Conservation (phyloP, 2,888 invertebrate species). For the Celastrina argiolus region DNA sequence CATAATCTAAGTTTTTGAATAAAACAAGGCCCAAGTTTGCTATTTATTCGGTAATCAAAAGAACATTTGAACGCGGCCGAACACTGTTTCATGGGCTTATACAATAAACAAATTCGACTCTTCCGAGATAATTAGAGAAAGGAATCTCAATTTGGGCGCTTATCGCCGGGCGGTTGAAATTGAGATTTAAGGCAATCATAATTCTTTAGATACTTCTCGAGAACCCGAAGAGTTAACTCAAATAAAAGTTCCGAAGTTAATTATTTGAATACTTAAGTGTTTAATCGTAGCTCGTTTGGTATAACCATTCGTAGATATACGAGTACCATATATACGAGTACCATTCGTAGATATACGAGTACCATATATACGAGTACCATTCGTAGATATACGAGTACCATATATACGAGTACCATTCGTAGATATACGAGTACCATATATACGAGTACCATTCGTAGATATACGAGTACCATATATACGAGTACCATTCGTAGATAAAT, state of each 20-base stretch:
- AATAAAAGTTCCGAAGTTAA: not conserved
- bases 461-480: no score
- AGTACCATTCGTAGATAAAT: no score
- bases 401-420: no score
- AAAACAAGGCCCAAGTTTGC: not conserved
- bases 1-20: not conserved
- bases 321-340: no score
- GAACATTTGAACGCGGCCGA: not conserved
- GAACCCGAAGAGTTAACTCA: not conserved
- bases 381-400: no score
- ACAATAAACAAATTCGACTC: constrained; percentile 33
- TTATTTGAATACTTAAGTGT: not conserved
- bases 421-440: no score
- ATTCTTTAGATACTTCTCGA: constrained; percentile 22
- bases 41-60: not conserved
- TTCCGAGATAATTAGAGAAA: constrained; percentile 9
- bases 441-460: no score
- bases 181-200: constrained; percentile 11
- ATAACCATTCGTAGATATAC: not conserved
- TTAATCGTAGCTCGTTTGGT: not conserved
- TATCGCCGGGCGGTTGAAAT: constrained; percentile 4
- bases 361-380: no score
- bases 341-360: no score
- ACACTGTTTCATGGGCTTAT: constrained; percentile 40
- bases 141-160: not conserved